Evolutionary conservation across 1,140 invertebrate species (phyloP).

Genomic region (Propsilocerus akamusi): DNA sequence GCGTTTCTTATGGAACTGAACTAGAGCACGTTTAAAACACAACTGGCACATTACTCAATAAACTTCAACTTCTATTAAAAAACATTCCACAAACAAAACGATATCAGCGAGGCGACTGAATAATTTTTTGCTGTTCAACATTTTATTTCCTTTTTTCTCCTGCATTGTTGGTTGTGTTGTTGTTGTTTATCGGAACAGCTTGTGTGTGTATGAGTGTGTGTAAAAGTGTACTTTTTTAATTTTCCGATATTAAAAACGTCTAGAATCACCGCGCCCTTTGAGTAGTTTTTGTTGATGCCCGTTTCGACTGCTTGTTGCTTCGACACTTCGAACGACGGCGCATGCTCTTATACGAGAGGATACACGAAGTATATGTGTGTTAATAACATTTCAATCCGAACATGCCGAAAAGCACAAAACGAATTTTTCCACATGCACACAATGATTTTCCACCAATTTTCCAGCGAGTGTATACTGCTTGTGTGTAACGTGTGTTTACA

Average conservation of each 20-base stretch:
- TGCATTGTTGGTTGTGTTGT: conserved; percentile 3
- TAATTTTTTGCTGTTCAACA: neutral
- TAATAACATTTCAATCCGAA: too few relatives aligned
- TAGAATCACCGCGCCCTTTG: conserved; percentile 2
- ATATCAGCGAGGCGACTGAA: conserved; percentile 4
- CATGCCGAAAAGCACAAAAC: too few relatives aligned
- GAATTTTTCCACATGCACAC: too few relatives aligned
- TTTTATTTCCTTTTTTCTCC: neutral
- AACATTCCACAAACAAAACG: conserved; percentile 4
- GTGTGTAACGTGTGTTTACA: neutral
- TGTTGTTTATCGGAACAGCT: neutral
- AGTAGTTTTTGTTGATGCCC: neutral
- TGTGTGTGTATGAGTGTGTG: neutral
- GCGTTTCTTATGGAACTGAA: conserved; percentile 1
- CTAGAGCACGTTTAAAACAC: conserved; percentile 2
- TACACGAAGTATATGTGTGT: too few relatives aligned
- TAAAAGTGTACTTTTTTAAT: neutral
- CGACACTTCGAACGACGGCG: neutral
- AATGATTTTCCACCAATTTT: conserved; percentile 4
- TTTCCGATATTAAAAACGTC: conserved; percentile 1
- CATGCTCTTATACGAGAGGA: neutral
- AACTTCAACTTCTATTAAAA: conserved; percentile 4
- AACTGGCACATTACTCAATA: conserved; percentile 2
- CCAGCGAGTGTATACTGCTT: too few relatives aligned
- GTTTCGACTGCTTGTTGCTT: neutral